Evolutionary conservation across 2,888 invertebrate genomes (phyloP), one percentile per base, ranked within the genome.

Genomic region (Timema cristinae): DNA sequence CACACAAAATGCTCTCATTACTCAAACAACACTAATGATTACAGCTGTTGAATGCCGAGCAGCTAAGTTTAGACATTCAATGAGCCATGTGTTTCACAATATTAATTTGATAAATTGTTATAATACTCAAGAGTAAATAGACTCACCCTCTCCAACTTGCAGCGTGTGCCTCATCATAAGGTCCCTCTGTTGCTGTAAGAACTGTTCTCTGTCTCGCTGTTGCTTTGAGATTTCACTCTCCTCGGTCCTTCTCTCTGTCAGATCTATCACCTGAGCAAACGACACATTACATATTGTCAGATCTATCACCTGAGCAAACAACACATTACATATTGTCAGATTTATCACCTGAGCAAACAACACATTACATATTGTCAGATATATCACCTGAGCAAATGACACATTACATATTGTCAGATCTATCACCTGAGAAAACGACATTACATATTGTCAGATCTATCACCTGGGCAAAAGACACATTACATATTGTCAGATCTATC

Each of bases 361-460:
- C 32, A 32, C 32, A 32, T 32, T 32, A 32, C 4, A 32, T 32
- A 32, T 32, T 74, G 92, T 92, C 76, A 92, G 87, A 85, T 92
- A 92, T 82, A 92, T 92, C 68, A 92, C 91, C 82, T 88, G 77
- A 9, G 49, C 7, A 16, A 63, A 32, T 32, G 32, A 32, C 32
- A 32, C 32, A 32, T 32, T 32, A 32, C 4, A 32, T 32, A 32
- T 32, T 32, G 32, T 32, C 32, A 4, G 32, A 32, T 32, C 32
- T 32, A 32, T 32, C 32, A 32, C 32, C 4, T 4, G 32, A 32
- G n/a, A n/a, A n/a, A n/a, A n/a, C n/a, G n/a, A n/a, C n/a, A n/a
- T n/a, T n/a, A n/a, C n/a, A n/a, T n/a, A n/a, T n/a, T 74, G 92
- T 92, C 76, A 92, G 87, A 85, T 92, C 92, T 82, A 92, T 92